phyloP scores from a whole-genome alignment of 2,888 invertebrate species.

The Nemurella pictetii region DNA sequence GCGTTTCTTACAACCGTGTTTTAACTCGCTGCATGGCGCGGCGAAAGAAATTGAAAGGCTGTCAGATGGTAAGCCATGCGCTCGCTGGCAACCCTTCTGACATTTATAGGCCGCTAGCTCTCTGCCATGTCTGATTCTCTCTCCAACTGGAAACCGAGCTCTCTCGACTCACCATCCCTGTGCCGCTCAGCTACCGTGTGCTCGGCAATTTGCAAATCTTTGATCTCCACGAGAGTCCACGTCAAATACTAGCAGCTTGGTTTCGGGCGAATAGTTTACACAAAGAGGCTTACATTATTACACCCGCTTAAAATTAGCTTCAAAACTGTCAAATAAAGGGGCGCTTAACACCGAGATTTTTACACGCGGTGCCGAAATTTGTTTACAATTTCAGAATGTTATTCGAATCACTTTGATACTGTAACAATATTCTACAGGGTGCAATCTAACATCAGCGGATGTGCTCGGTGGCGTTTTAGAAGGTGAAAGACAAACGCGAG shows the following conservation, averaged over 20 bases:
- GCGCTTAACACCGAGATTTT: too few species aligned
- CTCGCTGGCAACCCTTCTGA: not conserved
- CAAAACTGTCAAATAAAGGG: too few species aligned
- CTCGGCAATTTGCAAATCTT: not conserved
- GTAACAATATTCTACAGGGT: too few species aligned
- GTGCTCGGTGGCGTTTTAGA: too few species aligned
- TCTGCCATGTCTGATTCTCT: not conserved
- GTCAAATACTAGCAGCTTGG: not conserved
- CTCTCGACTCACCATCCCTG: not conserved
- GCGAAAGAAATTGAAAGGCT: constrained; percentile 34
- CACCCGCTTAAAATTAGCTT: too few species aligned
- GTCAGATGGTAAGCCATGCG: constrained; percentile 31
- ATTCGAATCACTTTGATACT: too few species aligned
- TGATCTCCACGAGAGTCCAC: too few species aligned
- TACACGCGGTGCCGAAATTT: not conserved
- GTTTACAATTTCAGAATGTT: not conserved
- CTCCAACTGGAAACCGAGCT: not conserved
- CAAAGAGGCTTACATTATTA: not conserved
- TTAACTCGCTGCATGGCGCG: constrained; percentile 11
- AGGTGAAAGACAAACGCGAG: too few species aligned
- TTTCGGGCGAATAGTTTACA: not conserved
- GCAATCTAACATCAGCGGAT: too few species aligned
- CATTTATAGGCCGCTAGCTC: not conserved
- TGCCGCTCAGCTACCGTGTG: not conserved
- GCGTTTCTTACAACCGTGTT: not conserved